Conservation (phyloP, 2,888 invertebrate genomes). For the Electrophaes corylata region DNA sequence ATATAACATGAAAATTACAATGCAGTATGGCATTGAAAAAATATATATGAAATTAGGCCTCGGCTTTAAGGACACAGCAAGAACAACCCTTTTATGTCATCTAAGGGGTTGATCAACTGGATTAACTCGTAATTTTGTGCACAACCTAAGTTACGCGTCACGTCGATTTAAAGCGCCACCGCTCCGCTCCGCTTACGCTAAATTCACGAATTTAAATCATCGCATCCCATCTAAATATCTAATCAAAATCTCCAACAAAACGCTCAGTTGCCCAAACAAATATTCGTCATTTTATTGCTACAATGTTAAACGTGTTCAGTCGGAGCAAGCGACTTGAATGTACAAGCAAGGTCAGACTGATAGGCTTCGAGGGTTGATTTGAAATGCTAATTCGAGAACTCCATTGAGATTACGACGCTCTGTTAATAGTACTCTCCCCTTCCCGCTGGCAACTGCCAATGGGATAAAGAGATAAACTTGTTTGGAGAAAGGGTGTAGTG, state of each 20-base stretch:
- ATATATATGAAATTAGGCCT: too few relatives aligned
- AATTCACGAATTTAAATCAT: not conserved
- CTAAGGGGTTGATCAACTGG: too few relatives aligned
- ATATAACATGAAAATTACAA: too few relatives aligned
- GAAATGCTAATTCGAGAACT: conserved; percentile 33
- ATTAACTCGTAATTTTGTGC: too few relatives aligned
- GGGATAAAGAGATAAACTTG: conserved; percentile 28
- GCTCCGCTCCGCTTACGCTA: too few relatives aligned
- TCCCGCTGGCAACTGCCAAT: conserved; percentile 14
- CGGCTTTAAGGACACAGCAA: too few relatives aligned
- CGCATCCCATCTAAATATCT: not conserved
- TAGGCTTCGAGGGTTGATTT: conserved; percentile 25
- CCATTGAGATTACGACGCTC: conserved; percentile 28
- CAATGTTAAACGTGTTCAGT: conserved; percentile 24
- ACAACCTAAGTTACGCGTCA: too few relatives aligned
- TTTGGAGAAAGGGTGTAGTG: conserved; percentile 15
- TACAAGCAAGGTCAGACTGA: conserved; percentile 25
- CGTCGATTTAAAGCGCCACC: not conserved
- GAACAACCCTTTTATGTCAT: too few relatives aligned
- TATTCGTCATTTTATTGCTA: conserved; percentile 11
- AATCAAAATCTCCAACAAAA: conserved; percentile 4
- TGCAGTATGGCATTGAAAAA: too few relatives aligned
- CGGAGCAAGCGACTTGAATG: conserved; percentile 16
- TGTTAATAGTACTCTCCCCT: conserved; percentile 25
- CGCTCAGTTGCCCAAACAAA: conserved; percentile 16